These are phyloP conservation scores for Allacma fusca DNA, from an alignment of 2,888 invertebrate genomes.

Conservation along the genomic window DNA sequence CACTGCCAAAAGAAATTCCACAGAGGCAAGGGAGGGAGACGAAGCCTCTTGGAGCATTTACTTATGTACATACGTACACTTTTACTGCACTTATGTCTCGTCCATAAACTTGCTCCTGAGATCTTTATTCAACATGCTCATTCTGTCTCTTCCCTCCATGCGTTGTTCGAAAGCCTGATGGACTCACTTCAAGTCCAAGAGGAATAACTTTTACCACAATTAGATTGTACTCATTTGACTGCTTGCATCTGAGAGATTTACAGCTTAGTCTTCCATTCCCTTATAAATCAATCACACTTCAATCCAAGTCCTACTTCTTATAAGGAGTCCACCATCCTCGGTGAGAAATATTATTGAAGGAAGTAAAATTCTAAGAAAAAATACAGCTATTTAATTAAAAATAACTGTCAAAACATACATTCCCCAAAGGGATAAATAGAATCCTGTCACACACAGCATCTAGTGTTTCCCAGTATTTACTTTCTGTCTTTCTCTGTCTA, in stretches of 20 bases:
- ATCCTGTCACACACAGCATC: background rate
- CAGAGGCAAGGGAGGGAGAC: background rate
- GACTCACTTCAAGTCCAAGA: background rate
- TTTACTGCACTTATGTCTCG: too few relatives aligned
- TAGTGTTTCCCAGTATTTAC: background rate
- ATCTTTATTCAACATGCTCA: too few relatives aligned
- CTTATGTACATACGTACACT: background rate
- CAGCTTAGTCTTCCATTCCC: background rate
- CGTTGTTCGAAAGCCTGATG: background rate
- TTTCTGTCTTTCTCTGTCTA: background rate
- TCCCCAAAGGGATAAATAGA: background rate
- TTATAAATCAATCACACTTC: background rate
- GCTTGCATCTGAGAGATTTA: background rate
- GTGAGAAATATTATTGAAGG: too few relatives aligned
- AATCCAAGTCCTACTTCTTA: background rate
- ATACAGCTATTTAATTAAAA: background rate
- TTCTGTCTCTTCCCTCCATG: too few relatives aligned
- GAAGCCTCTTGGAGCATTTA: background rate
- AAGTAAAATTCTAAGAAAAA: too few relatives aligned
- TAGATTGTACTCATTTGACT: background rate
- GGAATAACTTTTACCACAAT: background rate
- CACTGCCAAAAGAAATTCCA: conserved; percentile 36
- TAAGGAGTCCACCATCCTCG: too few relatives aligned
- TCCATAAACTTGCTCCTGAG: too few relatives aligned
- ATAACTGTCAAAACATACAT: background rate